phyloP scores from a whole-genome alignment of 2,888 invertebrate species.

The Athalia cordata region DNA sequence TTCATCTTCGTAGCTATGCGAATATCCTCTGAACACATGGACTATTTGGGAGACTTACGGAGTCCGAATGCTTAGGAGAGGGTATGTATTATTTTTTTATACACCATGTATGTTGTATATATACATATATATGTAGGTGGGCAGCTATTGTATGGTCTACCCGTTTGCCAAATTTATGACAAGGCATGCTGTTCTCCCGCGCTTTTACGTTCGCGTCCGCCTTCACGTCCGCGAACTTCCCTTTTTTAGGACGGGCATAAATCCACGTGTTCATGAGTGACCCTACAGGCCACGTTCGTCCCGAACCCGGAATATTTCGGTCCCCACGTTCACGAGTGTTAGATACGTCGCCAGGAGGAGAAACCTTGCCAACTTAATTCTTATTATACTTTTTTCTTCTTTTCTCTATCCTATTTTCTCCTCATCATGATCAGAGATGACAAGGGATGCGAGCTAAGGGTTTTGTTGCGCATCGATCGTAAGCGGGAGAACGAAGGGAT shows the following conservation, averaged over 20 bases:
- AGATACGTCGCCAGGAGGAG: slow-evolving; percentile 30
- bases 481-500: no score
- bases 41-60: background rate
- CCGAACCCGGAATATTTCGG: background rate
- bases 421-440: no score
- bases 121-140: background rate
- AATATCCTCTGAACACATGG: background rate
- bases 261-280: slow-evolving; percentile 44
- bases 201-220: slow-evolving; percentile 2
- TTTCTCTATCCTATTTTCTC: background rate
- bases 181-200: slow-evolving; percentile 22
- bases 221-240: slow-evolving; percentile 30
- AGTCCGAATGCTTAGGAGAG: background rate
- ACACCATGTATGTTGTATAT: slow-evolving; percentile 6
- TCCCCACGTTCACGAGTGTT: slow-evolving; percentile 21
- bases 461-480: no score
- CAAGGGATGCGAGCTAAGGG: no score
- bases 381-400: slow-evolving; percentile 27
- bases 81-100: no score
- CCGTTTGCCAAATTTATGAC: slow-evolving; percentile 36
- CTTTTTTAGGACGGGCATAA: slow-evolving; percentile 43
- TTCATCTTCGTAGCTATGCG: no score
- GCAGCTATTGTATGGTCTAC: slow-evolving; percentile 28
- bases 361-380: slow-evolving; percentile 40
- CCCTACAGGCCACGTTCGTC: slow-evolving; percentile 35